Evolutionary conservation across 1,140 invertebrate species (phyloP).

Genomic region (Hylaeus volcanicus): DNA sequence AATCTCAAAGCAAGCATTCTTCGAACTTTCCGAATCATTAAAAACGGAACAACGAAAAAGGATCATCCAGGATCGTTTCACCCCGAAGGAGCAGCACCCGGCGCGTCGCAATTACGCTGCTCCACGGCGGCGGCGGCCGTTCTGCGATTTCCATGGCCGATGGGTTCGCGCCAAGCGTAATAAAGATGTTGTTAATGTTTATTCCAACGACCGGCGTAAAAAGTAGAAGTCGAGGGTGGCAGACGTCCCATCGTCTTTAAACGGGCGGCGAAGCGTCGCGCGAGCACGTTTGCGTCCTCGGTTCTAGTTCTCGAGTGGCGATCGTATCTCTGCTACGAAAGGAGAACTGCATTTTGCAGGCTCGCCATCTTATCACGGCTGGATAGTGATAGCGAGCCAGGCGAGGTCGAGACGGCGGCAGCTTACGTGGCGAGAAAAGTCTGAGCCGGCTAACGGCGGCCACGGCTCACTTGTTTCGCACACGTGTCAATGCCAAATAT

Average conservation of each 20-base stretch:
- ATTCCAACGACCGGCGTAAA: background rate
- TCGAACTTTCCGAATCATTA: too few species aligned
- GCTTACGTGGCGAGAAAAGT: constrained; percentile 59
- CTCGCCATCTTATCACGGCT: constrained; percentile 48
- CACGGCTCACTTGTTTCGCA: constrained; percentile 41
- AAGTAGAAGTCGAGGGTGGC: background rate
- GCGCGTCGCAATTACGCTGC: too few species aligned
- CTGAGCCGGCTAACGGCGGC: constrained; percentile 4
- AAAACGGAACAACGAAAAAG: too few species aligned
- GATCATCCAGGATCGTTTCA: too few species aligned
- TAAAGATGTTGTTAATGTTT: too few species aligned
- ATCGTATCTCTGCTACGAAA: constrained; percentile 11
- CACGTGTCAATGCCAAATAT: constrained; percentile 59
- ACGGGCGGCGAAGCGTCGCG: background rate
- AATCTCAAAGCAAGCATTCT: too few species aligned
- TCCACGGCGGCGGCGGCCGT: too few species aligned
- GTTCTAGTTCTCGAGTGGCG: constrained; percentile 26
- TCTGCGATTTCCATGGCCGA: too few species aligned
- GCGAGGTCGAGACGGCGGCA: constrained; percentile 35
- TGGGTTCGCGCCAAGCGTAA: too few species aligned
- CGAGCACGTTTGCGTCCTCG: background rate
- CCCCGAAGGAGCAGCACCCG: too few species aligned
- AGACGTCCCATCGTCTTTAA: constrained; percentile 13
- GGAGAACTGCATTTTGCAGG: constrained; percentile 49
- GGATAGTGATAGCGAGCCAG: constrained; percentile 48